phyloP scores from a whole-genome alignment of 2,113 vertebrate species.

The Hemibagrus wyckioides region DNA sequence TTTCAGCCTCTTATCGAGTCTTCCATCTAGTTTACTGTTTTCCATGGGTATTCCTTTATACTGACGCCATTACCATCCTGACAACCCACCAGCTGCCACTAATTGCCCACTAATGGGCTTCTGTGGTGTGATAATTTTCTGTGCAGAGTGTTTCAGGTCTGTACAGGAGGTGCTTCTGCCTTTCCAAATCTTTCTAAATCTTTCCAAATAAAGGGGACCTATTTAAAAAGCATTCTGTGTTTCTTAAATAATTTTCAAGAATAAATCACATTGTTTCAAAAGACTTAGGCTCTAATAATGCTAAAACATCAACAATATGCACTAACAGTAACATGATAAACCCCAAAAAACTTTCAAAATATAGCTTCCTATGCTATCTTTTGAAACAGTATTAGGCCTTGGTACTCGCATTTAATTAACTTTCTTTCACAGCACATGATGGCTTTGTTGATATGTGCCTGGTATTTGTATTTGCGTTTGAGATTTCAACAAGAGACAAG shows the following conservation, averaged over 20 bases:
- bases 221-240: slow-evolving; percentile 74
- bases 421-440: slow-evolving; percentile 26
- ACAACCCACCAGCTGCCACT: slow-evolving; percentile 82
- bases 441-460: slow-evolving; percentile 62
- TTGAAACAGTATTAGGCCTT: neutral
- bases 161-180: slow-evolving; percentile 73
- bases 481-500: slow-evolving; percentile 75
- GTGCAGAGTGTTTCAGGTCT: slow-evolving; percentile 73
- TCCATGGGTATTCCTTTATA: slow-evolving; percentile 71
- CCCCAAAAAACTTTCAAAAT: neutral
- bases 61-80: slow-evolving; percentile 77
- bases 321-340: neutral
- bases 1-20: slow-evolving; percentile 59
- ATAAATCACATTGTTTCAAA: slow-evolving; percentile 46
- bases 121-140: slow-evolving; percentile 75
- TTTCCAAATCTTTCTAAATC: slow-evolving; percentile 62
- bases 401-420: neutral
- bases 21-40: slow-evolving; percentile 67
- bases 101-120: slow-evolving; percentile 82
- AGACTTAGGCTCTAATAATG: slow-evolving; percentile 52
- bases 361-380: neutral
- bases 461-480: slow-evolving; percentile 74
- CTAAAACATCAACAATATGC: slow-evolving; percentile 5
- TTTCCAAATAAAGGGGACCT: slow-evolving; percentile 75
- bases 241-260: slow-evolving; percentile 63